Evolutionary conservation across 2,888 invertebrate species (phyloP).

Genomic region (Encarsia formosa): DNA sequence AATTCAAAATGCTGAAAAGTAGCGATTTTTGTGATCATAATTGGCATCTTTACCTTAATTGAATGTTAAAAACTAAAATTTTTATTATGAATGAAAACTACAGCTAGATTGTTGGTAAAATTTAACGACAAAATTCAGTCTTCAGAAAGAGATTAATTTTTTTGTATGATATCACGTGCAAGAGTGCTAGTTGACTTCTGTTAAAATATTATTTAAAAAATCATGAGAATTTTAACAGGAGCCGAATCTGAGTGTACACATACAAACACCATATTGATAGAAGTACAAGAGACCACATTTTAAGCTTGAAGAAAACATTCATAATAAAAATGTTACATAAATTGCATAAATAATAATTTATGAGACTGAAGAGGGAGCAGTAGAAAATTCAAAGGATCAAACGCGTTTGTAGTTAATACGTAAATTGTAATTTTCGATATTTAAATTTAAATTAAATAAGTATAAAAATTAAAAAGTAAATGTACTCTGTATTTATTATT

Average conservation of each 20-base stretch:
- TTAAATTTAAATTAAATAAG: no score
- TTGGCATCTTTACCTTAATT: no score
- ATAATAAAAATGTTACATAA: constrained; percentile 5
- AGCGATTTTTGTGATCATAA: no score
- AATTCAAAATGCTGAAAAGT: no score
- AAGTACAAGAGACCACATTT: constrained; percentile 16
- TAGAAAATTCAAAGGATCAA: constrained; percentile 5
- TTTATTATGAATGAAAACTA: no score
- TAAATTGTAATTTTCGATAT: no score
- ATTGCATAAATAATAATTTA: constrained; percentile 2
- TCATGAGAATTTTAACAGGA: constrained; percentile 21
- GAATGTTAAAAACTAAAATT: no score
- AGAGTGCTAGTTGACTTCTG: constrained; percentile 18
- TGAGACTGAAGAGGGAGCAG: constrained; percentile 19
- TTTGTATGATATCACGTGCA: constrained; percentile 20
- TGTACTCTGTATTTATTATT: no score
- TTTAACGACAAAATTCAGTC: no score
- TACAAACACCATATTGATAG: constrained; percentile 17
- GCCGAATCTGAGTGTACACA: constrained; percentile 16
- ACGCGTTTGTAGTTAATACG: constrained; percentile 1
- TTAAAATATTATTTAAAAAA: constrained; percentile 5
- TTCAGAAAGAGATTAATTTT: constrained; percentile 13
- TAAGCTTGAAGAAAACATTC: constrained; percentile 23
- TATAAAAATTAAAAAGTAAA: no score
- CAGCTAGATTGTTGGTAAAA: no score